A percentile compares a stretch with the other conserved stretches of the same genome.
phyloP scores from a whole-genome alignment of 1,140 invertebrate species.

The Mya arenaria region DNA sequence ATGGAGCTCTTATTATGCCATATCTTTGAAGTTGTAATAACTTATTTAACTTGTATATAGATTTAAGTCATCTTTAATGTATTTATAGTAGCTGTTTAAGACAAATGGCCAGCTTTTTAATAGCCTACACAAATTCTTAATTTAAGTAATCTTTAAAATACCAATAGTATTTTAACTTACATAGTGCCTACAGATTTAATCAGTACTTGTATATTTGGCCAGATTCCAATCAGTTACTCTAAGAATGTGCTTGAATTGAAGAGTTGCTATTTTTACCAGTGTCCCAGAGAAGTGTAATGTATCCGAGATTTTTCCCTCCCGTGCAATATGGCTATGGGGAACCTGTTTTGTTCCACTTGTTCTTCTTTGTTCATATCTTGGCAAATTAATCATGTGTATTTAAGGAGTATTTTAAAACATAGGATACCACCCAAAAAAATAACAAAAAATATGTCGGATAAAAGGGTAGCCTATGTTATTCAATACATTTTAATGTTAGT shows the following conservation, averaged over 20 bases:
- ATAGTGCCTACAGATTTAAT: no score
- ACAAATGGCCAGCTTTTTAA: no score
- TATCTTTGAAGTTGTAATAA: constrained; percentile 18
- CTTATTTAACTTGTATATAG: neutral
- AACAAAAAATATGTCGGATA: neutral
- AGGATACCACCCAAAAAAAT: constrained; percentile 29
- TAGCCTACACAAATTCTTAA: no score
- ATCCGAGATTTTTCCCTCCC: constrained; percentile 22
- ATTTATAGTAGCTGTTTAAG: no score
- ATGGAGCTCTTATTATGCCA: constrained; percentile 42
- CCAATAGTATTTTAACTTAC: no score
- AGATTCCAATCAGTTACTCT: no score
- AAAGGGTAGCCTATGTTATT: neutral
- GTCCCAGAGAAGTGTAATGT: no score
- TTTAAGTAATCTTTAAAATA: no score
- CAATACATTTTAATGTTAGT: neutral
- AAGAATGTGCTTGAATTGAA: no score
- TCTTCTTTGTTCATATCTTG: neutral
- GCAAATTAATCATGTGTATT: constrained; percentile 32
- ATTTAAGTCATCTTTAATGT: neutral
- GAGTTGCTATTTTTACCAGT: neutral
- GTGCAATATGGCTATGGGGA: constrained; percentile 53
- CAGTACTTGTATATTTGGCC: no score
- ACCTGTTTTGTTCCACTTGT: neutral
- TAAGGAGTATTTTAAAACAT: constrained; percentile 9